These are phyloP conservation scores for Iphiclides podalirius DNA, from an alignment of 2,888 invertebrate species.

Conservation along the genomic window DNA sequence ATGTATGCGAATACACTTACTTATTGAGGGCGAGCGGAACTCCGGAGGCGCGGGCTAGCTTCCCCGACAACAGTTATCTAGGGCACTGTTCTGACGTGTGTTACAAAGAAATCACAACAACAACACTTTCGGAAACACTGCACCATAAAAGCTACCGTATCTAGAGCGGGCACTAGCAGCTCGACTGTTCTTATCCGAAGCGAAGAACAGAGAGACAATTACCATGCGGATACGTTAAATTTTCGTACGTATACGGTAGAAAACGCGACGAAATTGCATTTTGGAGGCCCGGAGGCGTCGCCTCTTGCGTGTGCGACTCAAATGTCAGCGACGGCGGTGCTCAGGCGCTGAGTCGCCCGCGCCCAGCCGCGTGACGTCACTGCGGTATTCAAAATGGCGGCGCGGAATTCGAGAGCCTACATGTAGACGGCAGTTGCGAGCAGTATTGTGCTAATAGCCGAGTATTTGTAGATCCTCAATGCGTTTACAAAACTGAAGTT, in stretches of 20 bases:
- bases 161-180: constrained; percentile 40
- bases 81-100: constrained; percentile 62
- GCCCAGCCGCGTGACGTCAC: constrained; percentile 75
- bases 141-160: constrained; percentile 43
- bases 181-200: constrained; percentile 67
- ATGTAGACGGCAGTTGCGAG: constrained; percentile 26
- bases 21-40: constrained; percentile 61
- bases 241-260: constrained; percentile 57
- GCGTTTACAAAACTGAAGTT: neutral
- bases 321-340: constrained; percentile 51
- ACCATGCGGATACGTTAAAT: constrained; percentile 44
- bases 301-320: constrained; percentile 69
- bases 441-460: constrained; percentile 15
- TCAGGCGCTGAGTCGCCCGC: constrained; percentile 58
- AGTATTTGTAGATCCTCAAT: constrained; percentile 4
- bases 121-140: constrained; percentile 62
- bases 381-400: constrained; percentile 77
- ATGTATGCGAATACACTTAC: constrained; percentile 69
- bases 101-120: constrained; percentile 72
- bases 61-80: constrained; percentile 60
- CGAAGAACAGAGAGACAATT: constrained; percentile 70
- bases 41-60: constrained; percentile 56
- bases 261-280: constrained; percentile 68
- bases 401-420: constrained; percentile 75
- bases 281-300: constrained; percentile 63